phyloP scores from a whole-genome alignment of 2,113 vertebrate genomes.

The Pogonocichla stellata region DNA sequence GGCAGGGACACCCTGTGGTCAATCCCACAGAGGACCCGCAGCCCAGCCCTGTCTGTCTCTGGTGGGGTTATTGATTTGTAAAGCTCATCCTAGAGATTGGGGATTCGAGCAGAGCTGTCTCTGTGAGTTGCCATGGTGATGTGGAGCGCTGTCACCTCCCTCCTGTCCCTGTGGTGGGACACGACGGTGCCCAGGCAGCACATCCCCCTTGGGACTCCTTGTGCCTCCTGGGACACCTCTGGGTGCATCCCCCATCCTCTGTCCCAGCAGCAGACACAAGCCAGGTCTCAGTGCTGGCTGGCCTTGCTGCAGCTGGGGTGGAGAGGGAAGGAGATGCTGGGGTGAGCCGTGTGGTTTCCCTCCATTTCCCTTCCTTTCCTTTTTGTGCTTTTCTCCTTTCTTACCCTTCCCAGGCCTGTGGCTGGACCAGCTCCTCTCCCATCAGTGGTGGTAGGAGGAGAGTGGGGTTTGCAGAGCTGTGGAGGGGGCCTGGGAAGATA shows the following conservation, averaged over 20 bases:
- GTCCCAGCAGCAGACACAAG: not conserved
- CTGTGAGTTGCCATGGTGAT: slow-evolving; percentile 56
- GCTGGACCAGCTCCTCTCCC: not conserved
- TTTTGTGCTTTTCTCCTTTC: not conserved
- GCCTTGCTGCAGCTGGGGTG: not conserved
- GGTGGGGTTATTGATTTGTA: not conserved
- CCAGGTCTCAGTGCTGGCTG: rapidly evolving
- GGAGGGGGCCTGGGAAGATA: rapidly evolving
- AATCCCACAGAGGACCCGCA: not conserved
- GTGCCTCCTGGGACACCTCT: not conserved
- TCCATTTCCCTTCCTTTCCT: not conserved
- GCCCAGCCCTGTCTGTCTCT: not conserved
- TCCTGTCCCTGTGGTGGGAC: not conserved
- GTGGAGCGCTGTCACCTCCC: slow-evolving; percentile 11
- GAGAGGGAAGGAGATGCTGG: not conserved
- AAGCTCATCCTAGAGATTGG: slow-evolving; percentile 40
- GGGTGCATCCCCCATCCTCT: rapidly evolving
- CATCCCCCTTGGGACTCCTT: rapidly evolving
- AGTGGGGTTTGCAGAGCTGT: not conserved
- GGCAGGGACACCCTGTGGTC: not conserved
- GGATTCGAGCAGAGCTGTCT: not conserved
- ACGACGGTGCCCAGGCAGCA: not conserved
- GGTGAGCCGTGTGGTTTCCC: not conserved
- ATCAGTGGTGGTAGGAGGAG: not conserved
- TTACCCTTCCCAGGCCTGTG: not conserved